These are phyloP conservation scores for Philotrypesis tridentata DNA, from an alignment of 1,140 invertebrate genomes.

Conservation along the genomic window DNA sequence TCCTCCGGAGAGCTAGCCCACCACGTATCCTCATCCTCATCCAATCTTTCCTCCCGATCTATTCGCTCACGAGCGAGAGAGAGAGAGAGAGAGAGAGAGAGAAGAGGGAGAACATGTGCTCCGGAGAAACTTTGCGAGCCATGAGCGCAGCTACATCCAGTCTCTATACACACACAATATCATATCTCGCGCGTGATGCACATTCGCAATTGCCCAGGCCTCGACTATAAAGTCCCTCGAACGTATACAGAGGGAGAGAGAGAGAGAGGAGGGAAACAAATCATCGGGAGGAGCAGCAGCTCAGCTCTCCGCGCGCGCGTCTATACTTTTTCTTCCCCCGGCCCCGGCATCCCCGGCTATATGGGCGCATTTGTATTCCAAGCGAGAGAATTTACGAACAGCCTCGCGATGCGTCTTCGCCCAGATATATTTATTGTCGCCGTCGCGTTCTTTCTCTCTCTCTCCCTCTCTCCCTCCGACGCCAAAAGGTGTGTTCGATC, in stretches of 20 bases:
- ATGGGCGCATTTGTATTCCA: conserved; percentile 21
- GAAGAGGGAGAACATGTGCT: background rate
- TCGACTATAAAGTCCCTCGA: background rate
- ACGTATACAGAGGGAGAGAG: background rate
- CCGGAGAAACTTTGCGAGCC: too few species aligned
- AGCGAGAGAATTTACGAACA: background rate
- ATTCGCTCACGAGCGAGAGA: too few species aligned
- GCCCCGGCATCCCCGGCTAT: too few species aligned
- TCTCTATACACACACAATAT: background rate
- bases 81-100: too few species aligned
- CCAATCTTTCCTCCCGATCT: background rate
- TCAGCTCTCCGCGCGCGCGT: background rate
- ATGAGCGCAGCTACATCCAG: too few species aligned
- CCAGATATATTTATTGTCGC: conserved; percentile 33
- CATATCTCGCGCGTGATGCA: conserved; percentile 1
- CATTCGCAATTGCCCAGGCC: background rate
- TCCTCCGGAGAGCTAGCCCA: background rate
- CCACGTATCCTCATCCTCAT: too few species aligned
- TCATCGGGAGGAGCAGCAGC: conserved; percentile 17
- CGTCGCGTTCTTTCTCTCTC: background rate
- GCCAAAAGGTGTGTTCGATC: too few species aligned
- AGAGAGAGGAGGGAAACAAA: too few species aligned
- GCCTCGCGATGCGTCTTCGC: conserved; percentile 9
- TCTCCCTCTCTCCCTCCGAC: background rate
- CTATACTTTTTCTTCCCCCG: background rate